Evolutionary conservation across 1,140 invertebrate species (phyloP).

Genomic region (Hypsibius dujardini): DNA sequence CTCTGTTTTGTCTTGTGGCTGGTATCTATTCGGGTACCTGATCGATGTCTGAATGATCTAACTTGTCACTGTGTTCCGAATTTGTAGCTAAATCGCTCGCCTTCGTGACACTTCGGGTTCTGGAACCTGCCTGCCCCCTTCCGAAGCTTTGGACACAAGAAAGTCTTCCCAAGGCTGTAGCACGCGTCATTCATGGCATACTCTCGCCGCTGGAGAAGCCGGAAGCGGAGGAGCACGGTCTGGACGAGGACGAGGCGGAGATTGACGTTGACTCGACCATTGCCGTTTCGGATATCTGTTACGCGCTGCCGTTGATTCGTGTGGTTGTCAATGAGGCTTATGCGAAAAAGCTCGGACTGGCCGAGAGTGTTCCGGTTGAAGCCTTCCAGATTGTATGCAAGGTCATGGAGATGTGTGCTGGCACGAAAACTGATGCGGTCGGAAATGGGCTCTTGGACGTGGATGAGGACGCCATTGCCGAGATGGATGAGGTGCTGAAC

Average conservation of each 20-base stretch:
- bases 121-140: slow-evolving; percentile 59
- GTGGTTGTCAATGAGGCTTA: neutral
- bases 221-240: neutral
- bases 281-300: neutral
- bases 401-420: neutral
- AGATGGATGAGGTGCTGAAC: neutral
- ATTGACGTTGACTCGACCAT: neutral
- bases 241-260: neutral
- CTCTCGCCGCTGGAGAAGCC: neutral
- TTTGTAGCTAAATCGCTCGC: neutral
- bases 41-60: too few relatives aligned
- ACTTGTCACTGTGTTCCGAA: too few relatives aligned
- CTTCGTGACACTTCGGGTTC: slow-evolving; percentile 42
- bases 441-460: neutral
- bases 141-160: slow-evolving; percentile 46
- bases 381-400: neutral
- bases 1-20: too few relatives aligned
- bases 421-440: neutral
- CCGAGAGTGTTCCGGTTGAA: neutral
- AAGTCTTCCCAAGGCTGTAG: neutral
- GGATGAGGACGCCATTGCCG: neutral
- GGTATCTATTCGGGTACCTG: too few relatives aligned
- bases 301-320: neutral
- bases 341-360: neutral
- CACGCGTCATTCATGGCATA: slow-evolving; percentile 1